Percentiles rank a stretch among this genome's conserved stretches.
Conservation (phyloP, 1,140 invertebrate genomes). For the Drosophila pallidifrons region DNA sequence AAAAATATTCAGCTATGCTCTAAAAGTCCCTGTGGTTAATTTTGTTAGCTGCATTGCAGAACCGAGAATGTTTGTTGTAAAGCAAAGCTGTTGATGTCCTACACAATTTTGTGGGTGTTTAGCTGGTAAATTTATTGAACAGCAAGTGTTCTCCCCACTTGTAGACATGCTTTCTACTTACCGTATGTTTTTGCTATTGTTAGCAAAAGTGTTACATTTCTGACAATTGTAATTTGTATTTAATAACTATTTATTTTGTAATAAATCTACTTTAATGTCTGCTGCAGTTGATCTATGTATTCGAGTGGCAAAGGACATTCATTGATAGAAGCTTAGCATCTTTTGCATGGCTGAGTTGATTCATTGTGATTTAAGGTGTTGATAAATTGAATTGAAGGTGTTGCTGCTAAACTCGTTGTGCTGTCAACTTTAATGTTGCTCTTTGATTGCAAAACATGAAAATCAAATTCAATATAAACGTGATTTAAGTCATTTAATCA, state of each 20-base stretch:
- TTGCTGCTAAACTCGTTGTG: conserved; percentile 2
- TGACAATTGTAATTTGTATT: conserved; percentile 54
- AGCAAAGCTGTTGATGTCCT: conserved; percentile 21
- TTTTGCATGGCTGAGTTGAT: neutral
- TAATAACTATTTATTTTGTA: conserved; percentile 42
- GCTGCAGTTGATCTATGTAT: conserved; percentile 32
- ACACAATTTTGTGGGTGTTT: conserved; percentile 25
- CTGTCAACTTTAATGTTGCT: conserved; percentile 23
- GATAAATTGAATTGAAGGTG: conserved; percentile 54
- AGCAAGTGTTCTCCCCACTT: neutral
- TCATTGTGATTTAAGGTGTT: conserved; percentile 24
- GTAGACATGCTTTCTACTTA: neutral
- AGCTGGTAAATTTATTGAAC: conserved; percentile 26
- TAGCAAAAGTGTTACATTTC: conserved; percentile 6
- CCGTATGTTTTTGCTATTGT: conserved; percentile 9
- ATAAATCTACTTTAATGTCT: conserved; percentile 40
- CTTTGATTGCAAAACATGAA: conserved; percentile 21
- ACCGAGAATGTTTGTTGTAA: conserved; percentile 19
- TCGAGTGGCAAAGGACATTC: neutral
- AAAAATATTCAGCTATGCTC: neutral
- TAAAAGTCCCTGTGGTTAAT: neutral
- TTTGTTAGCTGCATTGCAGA: neutral
- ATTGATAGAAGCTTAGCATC: conserved; percentile 10
- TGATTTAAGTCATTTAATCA: conserved; percentile 47
- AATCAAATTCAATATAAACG: conserved; percentile 48